phyloP scores from a whole-genome alignment of 1,140 invertebrate genomes.

The Aradophagus sp. region DNA sequence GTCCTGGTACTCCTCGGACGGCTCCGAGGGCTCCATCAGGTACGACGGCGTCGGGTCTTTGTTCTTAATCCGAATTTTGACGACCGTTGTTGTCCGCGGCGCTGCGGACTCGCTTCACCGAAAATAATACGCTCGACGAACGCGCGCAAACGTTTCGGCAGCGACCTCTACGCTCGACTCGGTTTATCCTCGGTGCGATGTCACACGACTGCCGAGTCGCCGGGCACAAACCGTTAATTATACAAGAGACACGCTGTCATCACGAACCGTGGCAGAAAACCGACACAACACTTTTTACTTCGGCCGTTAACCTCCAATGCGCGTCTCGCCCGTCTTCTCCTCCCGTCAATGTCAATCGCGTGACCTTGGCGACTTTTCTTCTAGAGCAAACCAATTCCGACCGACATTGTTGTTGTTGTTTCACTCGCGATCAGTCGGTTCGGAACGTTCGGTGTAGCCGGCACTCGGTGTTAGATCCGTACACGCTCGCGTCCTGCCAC shows the following conservation, averaged over 20 bases:
- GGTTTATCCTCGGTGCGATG: not conserved
- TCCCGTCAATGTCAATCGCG: too few species aligned
- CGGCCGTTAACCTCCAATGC: too few species aligned
- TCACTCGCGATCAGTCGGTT: conserved; percentile 12
- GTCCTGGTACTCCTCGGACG: conserved; percentile 86
- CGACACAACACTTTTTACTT: too few species aligned
- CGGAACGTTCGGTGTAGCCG: conserved; percentile 18
- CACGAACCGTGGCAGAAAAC: too few species aligned
- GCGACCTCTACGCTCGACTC: too few species aligned
- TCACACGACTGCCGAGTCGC: not conserved
- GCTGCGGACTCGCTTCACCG: conserved; percentile 38
- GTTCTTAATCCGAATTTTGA: conserved; percentile 94
- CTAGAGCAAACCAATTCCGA: too few species aligned
- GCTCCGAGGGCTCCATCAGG: conserved; percentile 80
- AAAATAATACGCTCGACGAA: conserved; percentile 8
- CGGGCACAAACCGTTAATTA: too few species aligned
- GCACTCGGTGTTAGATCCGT: conserved; percentile 40
- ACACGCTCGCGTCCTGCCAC: conserved; percentile 63
- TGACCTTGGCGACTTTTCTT: too few species aligned
- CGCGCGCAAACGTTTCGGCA: conserved; percentile 5
- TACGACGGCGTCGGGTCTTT: conserved; percentile 89
- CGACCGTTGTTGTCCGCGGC: conserved; percentile 73
- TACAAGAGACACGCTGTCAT: too few species aligned
- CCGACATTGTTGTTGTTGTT: conserved; percentile 14
- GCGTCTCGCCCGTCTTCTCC: too few species aligned